Evolutionary conservation across 1,140 invertebrate species (phyloP).

Genomic region (Dendroctonus valens): DNA sequence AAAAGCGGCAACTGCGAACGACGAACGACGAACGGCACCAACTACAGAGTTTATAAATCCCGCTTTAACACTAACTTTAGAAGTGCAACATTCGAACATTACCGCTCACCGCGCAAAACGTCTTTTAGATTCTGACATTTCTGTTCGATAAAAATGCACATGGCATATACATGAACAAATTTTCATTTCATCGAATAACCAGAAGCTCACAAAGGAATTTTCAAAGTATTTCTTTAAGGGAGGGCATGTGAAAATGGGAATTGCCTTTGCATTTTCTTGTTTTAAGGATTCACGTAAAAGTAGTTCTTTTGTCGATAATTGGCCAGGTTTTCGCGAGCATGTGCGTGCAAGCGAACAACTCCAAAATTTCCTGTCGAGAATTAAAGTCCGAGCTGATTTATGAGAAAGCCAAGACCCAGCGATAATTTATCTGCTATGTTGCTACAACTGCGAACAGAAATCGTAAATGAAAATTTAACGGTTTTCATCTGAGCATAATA

Average conservation of each 20-base stretch:
- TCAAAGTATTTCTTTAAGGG: background rate
- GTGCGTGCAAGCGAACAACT: slow-evolving; percentile 25
- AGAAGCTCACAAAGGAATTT: background rate
- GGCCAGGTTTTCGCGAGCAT: background rate
- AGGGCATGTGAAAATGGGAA: background rate
- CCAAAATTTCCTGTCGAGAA: slow-evolving; percentile 22
- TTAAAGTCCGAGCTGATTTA: slow-evolving; percentile 22
- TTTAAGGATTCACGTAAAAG: background rate
- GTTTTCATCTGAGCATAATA: slow-evolving; percentile 10
- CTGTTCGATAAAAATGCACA: too few relatives aligned
- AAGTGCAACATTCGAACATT: too few relatives aligned
- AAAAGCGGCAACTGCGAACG: too few relatives aligned
- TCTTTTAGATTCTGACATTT: too few relatives aligned
- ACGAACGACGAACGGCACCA: too few relatives aligned
- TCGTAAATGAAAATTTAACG: slow-evolving; percentile 23
- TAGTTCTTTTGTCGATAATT: background rate
- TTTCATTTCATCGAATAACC: background rate
- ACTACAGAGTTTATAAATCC: too few relatives aligned
- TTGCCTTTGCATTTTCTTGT: background rate
- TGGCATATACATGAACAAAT: background rate
- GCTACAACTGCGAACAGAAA: slow-evolving; percentile 18
- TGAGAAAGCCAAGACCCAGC: slow-evolving; percentile 5
- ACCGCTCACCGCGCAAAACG: too few relatives aligned
- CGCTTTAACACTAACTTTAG: too few relatives aligned
- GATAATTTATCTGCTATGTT: slow-evolving; percentile 22